Base-by-base conservation (phyloP, 2,113 vertebrate species). In the Anser cygnoides region DNA sequence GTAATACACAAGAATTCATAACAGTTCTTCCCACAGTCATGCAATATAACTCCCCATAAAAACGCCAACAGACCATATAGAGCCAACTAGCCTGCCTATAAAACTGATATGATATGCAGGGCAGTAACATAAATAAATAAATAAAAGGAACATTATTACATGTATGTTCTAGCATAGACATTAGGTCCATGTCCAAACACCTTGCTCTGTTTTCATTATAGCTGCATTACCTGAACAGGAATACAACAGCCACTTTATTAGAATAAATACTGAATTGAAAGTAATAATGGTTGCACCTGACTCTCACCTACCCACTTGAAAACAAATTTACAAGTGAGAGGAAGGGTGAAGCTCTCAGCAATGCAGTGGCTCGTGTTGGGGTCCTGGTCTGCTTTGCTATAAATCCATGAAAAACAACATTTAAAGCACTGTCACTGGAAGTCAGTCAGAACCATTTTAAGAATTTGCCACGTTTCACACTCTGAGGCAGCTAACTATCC, bases 41-140 rank as follows among this genome's bases (percentile, higher is more conserved):
- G 65, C 54, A 87, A n/a, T 82, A 63, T 35, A 93, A 84, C 11
- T 43, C 28, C n/a, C 52, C 70, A 68, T 85, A 71, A 92, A 93
- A 92, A 78, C 5, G 73, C 65, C 68, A 92, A 43, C 29, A 70
- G 71, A 85, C 3, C 74, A 83, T 70, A 86, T 10, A 91, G 19
- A 89, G 31, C 23, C 63, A 88, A 70, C 14, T 62, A 37, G 49
- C 77, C 61, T 89, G 57, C 31, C 84, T 77, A 50, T 29, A 41
- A 80, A 83, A 73, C 19, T 70, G 44, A 76, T 52, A 62, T 73
- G 44, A 76, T 57, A 62, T 10, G 35, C 44, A 76, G 9, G 28
- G n/a, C 50, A 90, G 21, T 59, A 75, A 87, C 72, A 84, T 43
- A 3, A 91, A 21, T 58, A 84, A 91, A 21, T 58, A 84, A 83